Percentiles rank a stretch among this genome's conserved stretches.
phyloP scores from a whole-genome alignment of 2,888 invertebrate genomes.

The Lordiphosa fenestrarum region DNA sequence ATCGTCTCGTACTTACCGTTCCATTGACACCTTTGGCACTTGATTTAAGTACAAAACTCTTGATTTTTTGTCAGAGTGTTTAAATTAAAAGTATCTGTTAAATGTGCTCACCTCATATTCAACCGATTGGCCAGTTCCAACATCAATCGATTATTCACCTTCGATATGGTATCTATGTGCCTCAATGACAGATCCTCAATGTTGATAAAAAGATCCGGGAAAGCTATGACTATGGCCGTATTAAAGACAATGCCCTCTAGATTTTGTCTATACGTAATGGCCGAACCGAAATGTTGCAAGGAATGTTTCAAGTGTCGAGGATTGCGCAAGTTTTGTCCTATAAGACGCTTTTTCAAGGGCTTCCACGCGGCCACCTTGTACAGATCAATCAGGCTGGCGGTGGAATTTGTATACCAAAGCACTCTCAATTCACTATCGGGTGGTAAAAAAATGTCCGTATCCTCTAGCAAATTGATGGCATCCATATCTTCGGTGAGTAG shows the following conservation, averaged over 20 bases:
- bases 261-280: slow-evolving; percentile 73
- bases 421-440: slow-evolving; percentile 75
- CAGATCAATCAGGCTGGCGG: slow-evolving; percentile 62
- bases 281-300: slow-evolving; percentile 64
- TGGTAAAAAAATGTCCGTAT: slow-evolving; percentile 71
- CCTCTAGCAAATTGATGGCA: slow-evolving; percentile 51
- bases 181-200: slow-evolving; percentile 77
- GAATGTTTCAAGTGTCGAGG: slow-evolving; percentile 44
- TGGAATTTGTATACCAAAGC: slow-evolving; percentile 45
- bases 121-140: slow-evolving; percentile 77
- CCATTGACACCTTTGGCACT: too few species aligned
- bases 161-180: slow-evolving; percentile 80
- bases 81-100: neutral
- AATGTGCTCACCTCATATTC: slow-evolving; percentile 77
- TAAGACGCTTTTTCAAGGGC: slow-evolving; percentile 47
- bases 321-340: slow-evolving; percentile 44
- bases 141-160: slow-evolving; percentile 79
- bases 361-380: slow-evolving; percentile 74
- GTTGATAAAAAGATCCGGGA: slow-evolving; percentile 78
- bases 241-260: slow-evolving; percentile 77
- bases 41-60: too few species aligned
- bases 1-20: too few species aligned
- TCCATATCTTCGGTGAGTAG: slow-evolving; percentile 45
- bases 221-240: slow-evolving; percentile 77
- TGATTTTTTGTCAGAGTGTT: too few species aligned